Evolutionary conservation across 2,888 invertebrate genomes (phyloP), one percentile per base, ranked within the genome.

Genomic region (Volucella zonaria): DNA sequence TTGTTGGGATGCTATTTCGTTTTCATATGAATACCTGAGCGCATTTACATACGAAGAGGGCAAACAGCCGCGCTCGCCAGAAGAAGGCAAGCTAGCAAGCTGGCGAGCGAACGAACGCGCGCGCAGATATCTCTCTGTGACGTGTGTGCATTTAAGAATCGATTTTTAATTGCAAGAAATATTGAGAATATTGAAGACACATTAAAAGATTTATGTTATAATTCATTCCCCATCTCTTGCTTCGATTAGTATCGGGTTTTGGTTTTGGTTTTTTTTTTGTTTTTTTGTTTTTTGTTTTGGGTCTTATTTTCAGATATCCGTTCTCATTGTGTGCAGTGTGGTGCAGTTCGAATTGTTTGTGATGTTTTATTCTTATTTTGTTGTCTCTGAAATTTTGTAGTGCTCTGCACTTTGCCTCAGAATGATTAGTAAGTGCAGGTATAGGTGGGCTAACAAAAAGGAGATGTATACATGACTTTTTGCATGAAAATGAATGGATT

Each of bases 81-180:
- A 23, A 49, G 14, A 40, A 18, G 11, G 11, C 64, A 12, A 49
- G 31, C 61, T 15, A 51, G 45, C 31, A 14, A n/a, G 42, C 23
- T 40, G 73, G 23, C 11, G 40, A 43, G 73, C n/a, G 42, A n/a
- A 43, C 18, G 66, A 71, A 66, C 56, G 18, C 71, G 56, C 42
- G 38, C 66, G 52, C 66, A 71, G 76, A 64, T 64, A 76, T 73
- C 73, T 73, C 73, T 73, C 67, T 78, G 71, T 82, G 82, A 78
- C 67, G 78, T 82, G 78, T 82, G 82, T 62, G 61, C 82, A 78
- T 82, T 78, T 68, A 82, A 64, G 82, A 82, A 82, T 74, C 78
- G 78, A 82, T 79, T 82, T 82, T 82, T 82, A 82, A 82, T 82
- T 82, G 82, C 82, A 82, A 82, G 73, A 82, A 82, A 82, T 78